Evolutionary conservation across 2,113 vertebrate genomes (phyloP).

Genomic region (Etheostoma spectabile): DNA sequence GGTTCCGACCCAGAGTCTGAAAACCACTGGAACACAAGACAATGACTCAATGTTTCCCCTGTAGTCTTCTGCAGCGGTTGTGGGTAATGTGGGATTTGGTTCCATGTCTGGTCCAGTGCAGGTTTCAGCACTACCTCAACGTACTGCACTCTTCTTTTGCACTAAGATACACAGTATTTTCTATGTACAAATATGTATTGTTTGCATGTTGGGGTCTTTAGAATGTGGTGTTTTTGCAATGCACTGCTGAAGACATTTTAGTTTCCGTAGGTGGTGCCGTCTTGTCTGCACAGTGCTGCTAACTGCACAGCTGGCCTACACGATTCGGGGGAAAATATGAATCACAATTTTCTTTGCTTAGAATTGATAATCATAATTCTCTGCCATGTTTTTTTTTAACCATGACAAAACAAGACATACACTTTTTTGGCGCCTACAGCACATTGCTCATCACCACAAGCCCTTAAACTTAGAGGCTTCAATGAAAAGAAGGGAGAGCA

Average conservation of each 20-base stretch:
- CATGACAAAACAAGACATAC: no score
- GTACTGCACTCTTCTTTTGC: neutral
- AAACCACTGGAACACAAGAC: slow-evolving; percentile 46
- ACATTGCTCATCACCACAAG: no score
- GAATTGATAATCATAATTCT: no score
- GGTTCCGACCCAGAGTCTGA: slow-evolving; percentile 42
- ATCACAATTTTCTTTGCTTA: no score
- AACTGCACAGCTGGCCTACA: neutral
- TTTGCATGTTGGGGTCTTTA: neutral
- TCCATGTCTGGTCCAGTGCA: slow-evolving; percentile 10
- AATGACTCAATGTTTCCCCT: slow-evolving; percentile 63
- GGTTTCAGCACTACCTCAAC: slow-evolving; percentile 8
- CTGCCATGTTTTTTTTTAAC: no score
- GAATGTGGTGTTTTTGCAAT: neutral
- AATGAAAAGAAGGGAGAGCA: no score
- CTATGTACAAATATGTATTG: neutral
- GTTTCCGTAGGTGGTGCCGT: neutral
- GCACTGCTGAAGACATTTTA: neutral
- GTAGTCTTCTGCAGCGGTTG: slow-evolving; percentile 22
- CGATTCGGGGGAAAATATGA: no score
- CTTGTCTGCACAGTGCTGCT: no score
- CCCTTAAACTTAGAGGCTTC: no score
- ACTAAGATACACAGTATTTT: neutral
- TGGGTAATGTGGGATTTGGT: slow-evolving; percentile 31
- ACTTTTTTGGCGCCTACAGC: no score